Conservation (phyloP, 2,113 vertebrate genomes). For the Callithrix jacchus region DNA sequence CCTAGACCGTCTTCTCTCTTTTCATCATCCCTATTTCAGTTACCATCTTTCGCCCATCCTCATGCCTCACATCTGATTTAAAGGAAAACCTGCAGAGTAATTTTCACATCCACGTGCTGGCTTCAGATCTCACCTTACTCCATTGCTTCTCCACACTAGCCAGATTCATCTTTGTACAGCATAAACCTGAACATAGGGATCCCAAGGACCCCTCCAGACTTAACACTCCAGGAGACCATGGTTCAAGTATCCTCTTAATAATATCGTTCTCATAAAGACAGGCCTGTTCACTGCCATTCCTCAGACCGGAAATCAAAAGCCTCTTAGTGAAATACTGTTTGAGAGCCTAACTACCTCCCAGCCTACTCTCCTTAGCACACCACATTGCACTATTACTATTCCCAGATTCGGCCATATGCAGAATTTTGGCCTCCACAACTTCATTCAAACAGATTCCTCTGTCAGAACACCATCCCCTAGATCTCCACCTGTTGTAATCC, state of each 20-base stretch:
- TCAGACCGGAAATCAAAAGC: not conserved
- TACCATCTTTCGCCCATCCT: not conserved
- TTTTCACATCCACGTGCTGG: not conserved
- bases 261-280: not conserved
- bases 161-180: not conserved
- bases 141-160: not conserved
- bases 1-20: not conserved
- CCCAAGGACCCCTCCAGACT: not conserved
- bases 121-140: not conserved
- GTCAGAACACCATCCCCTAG: not conserved
- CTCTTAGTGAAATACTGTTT: not conserved
- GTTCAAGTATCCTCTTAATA: not conserved
- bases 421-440: not conserved
- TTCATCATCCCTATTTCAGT: not conserved
- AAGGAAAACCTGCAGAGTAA: not conserved
- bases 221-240: rapidly evolving
- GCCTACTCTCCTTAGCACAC: not conserved
- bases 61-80: not conserved
- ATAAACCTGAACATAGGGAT: not conserved
- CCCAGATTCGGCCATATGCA: not conserved
- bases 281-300: not conserved
- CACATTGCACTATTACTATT: not conserved
- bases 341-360: not conserved
- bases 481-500: not conserved
- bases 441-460: not conserved